A percentile compares a stretch with the other conserved stretches of the same genome.
Evolutionary conservation across 2,888 invertebrate species (phyloP).

Genomic region (Epinotia bilunana): DNA sequence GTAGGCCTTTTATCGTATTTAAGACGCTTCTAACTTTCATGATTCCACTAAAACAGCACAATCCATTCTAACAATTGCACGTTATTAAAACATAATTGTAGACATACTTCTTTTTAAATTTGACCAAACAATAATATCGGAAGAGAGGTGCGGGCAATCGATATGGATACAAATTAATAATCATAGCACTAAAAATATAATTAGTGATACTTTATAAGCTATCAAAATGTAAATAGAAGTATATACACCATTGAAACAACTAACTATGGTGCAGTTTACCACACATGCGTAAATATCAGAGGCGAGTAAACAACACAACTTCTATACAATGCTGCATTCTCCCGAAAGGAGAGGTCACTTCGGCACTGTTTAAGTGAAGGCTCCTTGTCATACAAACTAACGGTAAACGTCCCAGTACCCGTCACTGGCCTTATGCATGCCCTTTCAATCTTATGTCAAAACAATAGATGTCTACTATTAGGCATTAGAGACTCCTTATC

Average conservation of each 20-base stretch:
- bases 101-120: too few relatives aligned
- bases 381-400: neutral
- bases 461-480: too few relatives aligned
- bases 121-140: too few relatives aligned
- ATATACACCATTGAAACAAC: neutral
- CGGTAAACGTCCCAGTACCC: too few relatives aligned
- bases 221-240: neutral
- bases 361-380: too few relatives aligned
- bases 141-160: too few relatives aligned
- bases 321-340: neutral
- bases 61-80: too few relatives aligned
- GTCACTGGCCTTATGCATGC: too few relatives aligned
- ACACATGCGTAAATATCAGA: neutral
- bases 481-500: too few relatives aligned
- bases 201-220: neutral
- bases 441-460: too few relatives aligned
- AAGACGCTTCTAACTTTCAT: neutral
- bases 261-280: neutral
- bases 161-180: neutral
- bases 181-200: neutral
- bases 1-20: neutral
- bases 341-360: neutral
- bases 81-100: too few relatives aligned
- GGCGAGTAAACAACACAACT: neutral
- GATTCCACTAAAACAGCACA: neutral